Conservation (phyloP, 2,797 vertebrate species). For the Corythornis leucogaster region DNA sequence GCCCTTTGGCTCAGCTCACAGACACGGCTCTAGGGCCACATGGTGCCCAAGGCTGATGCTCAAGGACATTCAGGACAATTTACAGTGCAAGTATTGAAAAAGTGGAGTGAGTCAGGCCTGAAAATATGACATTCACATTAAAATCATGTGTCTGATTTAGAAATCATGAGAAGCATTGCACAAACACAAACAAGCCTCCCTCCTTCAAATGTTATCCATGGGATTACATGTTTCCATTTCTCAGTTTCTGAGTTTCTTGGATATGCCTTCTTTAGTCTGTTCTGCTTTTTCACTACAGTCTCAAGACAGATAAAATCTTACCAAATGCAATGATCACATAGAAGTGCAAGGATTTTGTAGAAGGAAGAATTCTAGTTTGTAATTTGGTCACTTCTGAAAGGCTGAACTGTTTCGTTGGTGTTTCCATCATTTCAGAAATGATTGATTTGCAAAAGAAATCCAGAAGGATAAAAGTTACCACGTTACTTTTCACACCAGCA, state of each 20-base stretch:
- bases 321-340: not conserved
- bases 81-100: not conserved
- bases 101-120: not conserved
- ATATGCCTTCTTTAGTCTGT: not conserved
- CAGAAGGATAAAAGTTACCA: not conserved
- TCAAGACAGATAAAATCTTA: not conserved
- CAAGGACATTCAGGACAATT: not conserved
- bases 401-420: not conserved
- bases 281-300: not conserved
- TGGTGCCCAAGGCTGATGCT: not conserved
- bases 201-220: not conserved
- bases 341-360: not conserved
- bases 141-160: not conserved
- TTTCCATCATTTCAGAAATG: not conserved
- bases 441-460: not conserved
- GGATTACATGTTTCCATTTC: not conserved
- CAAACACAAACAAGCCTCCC: not conserved
- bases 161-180: slow-evolving; percentile 17
- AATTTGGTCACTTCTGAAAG: not conserved
- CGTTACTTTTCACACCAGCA: not conserved
- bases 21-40: not conserved
- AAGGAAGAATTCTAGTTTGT: not conserved
- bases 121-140: slow-evolving; percentile 2
- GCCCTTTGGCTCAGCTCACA: not conserved
- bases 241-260: not conserved